Evolutionary conservation across 2,888 invertebrate genomes (phyloP).

Genomic region (Sinopyrophorus schimmeli): DNA sequence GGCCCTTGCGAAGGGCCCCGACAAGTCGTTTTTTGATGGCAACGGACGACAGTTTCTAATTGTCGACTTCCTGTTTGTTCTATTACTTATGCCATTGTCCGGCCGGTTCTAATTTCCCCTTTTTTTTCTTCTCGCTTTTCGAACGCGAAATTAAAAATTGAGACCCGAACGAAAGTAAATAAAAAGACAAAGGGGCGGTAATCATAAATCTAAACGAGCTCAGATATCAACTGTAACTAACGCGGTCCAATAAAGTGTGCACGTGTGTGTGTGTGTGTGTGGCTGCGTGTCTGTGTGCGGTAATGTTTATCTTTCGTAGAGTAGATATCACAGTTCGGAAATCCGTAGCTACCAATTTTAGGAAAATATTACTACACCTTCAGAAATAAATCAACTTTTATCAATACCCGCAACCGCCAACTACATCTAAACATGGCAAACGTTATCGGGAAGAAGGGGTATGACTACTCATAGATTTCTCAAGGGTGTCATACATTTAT

Average conservation of each 20-base stretch:
- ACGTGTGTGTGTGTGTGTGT: no score
- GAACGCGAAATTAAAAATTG: no score
- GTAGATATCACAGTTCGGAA: conserved; percentile 13
- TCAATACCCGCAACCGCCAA: conserved; percentile 32
- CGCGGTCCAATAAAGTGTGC: no score
- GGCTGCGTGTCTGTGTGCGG: no score
- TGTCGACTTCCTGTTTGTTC: conserved; percentile 22
- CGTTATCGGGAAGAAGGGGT: conserved; percentile 36
- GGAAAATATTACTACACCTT: conserved; percentile 26
- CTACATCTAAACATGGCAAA: conserved; percentile 31
- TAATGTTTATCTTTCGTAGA: no score
- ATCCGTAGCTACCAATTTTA: conserved; percentile 27
- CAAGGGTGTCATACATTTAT: conserved; percentile 40
- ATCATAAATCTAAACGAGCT: no score
- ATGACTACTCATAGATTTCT: conserved; percentile 42
- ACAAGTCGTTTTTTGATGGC: conserved; percentile 24
- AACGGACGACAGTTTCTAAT: conserved; percentile 22
- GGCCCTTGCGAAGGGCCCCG: conserved; percentile 23
- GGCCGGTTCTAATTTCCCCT: no score
- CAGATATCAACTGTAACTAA: no score
- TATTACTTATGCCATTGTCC: conserved; percentile 7
- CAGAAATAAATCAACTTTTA: conserved; percentile 39
- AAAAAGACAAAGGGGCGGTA: no score
- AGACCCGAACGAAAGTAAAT: no score
- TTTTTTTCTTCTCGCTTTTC: no score